These are phyloP conservation scores for Brenthis ino DNA, from an alignment of 2,888 invertebrate species.

Conservation along the genomic window DNA sequence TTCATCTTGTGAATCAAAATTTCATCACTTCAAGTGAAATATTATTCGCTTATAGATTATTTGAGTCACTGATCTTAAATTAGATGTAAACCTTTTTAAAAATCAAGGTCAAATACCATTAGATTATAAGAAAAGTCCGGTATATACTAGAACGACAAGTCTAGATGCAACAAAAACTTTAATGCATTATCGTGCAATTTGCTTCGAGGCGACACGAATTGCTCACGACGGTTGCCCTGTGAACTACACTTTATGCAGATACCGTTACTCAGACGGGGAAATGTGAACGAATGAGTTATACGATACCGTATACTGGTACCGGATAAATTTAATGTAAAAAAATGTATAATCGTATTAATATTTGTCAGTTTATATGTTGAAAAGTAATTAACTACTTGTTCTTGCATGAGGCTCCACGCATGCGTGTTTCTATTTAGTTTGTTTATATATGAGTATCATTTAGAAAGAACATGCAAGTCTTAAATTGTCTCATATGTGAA, in stretches of 20 bases:
- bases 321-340: slow-evolving; percentile 5
- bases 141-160: neutral
- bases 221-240: slow-evolving; percentile 38
- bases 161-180: slow-evolving; percentile 9
- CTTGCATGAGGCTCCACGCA: no score
- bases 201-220: slow-evolving; percentile 34
- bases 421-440: no score
- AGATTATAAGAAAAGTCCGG: neutral
- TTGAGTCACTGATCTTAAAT: no score
- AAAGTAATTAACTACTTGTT: neutral
- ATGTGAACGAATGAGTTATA: slow-evolving; percentile 26
- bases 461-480: no score
- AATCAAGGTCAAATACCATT: no score
- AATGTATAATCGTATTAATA: slow-evolving; percentile 8
- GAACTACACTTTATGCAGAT: slow-evolving; percentile 37
- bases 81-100: no score
- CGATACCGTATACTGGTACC: slow-evolving; percentile 23
- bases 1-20: no score
- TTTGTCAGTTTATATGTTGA: neutral
- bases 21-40: no score
- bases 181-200: slow-evolving; percentile 28
- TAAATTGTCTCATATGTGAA: no score
- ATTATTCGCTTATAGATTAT: no score
- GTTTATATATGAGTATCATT: no score
- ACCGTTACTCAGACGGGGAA: slow-evolving; percentile 32